Base-by-base conservation (phyloP, 2,888 invertebrate genomes). In the Smittia aterrima region DNA sequence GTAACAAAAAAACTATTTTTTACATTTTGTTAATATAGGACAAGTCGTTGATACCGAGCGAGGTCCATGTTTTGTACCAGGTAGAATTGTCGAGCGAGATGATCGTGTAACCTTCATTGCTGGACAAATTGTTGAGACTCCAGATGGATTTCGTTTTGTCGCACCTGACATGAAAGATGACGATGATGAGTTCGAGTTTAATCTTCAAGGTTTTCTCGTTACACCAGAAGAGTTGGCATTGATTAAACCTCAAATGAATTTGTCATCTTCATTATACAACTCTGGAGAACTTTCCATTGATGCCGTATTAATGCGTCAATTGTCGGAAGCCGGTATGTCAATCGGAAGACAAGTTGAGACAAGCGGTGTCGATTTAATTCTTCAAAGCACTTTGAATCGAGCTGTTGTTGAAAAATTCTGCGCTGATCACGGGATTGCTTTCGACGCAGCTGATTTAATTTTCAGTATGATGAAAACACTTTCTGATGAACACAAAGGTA, bases 61-160 rank as follows among this genome's bases (percentile, higher is more conserved):
- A 78, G 90, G 89, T 0, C 89, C 89, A 2, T 83, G 89, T 78
- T 91, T 92, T 80, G 85, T 92, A 2, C 87, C 89, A 0, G 92
- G 92, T 0, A 88, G 91, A 83, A 89, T 90, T 67, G 85, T 92
- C 64, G 88, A 90, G 79, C 89, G 89, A 0, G 89, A 89, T 75
- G 87, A 87, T 66, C 89, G 90, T 18, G 27, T 24, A 20, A 90
- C 90, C 74, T 92, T 92, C 81, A 88, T 92, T 3, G 91, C 92
- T 4, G 92, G 92, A 0, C 91, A 92, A 84, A 90, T 91, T 7
- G 85, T 92, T 38, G 86, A 89, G 80, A 91, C 90, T 22, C 88
- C 89, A 54, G 88, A 87, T 79, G 92, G 92, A 0, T 84, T 88
- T 1, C 87, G 87, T 76, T 90, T 90, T 78, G 87, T 90, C 3